phyloP scores from a whole-genome alignment of 2,113 vertebrate genomes.

The Okapia johnstoni region DNA sequence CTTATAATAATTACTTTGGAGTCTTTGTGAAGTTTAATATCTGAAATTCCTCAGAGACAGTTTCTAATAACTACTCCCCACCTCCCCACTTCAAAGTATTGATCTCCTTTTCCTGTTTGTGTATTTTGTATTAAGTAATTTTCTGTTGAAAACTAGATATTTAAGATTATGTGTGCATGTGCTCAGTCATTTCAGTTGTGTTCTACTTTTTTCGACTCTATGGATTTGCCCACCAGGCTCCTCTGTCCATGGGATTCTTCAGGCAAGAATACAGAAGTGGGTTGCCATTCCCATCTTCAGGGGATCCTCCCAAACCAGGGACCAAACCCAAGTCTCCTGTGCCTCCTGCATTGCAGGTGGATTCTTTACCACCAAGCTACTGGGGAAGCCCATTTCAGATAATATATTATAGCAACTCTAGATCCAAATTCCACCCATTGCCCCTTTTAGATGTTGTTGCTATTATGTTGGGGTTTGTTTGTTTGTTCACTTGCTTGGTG shows the following conservation, averaged over 20 bases:
- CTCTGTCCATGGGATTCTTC: background rate
- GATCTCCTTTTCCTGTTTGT: background rate
- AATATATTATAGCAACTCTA: background rate
- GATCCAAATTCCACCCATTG: background rate
- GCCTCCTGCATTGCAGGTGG: background rate
- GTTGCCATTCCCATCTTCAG: background rate
- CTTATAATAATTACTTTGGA: background rate
- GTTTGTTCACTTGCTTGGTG: background rate
- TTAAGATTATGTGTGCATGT: background rate
- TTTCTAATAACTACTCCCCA: background rate
- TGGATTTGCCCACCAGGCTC: background rate
- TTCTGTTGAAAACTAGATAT: background rate
- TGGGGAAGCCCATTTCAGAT: background rate
- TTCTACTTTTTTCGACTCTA: background rate
- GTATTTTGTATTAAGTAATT: background rate
- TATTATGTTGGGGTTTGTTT: background rate
- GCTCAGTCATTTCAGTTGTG: background rate
- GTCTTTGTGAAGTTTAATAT: background rate
- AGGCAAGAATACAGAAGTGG: background rate
- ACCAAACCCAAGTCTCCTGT: background rate
- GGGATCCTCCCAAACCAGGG: background rate
- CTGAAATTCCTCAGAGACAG: background rate
- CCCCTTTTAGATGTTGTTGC: background rate
- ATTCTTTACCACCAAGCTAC: background rate
- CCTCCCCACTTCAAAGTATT: background rate